Percentiles rank a stretch among this genome's conserved stretches.
Evolutionary conservation across 2,888 invertebrate genomes (phyloP).

Genomic region (Chrysomela aeneicollis): DNA sequence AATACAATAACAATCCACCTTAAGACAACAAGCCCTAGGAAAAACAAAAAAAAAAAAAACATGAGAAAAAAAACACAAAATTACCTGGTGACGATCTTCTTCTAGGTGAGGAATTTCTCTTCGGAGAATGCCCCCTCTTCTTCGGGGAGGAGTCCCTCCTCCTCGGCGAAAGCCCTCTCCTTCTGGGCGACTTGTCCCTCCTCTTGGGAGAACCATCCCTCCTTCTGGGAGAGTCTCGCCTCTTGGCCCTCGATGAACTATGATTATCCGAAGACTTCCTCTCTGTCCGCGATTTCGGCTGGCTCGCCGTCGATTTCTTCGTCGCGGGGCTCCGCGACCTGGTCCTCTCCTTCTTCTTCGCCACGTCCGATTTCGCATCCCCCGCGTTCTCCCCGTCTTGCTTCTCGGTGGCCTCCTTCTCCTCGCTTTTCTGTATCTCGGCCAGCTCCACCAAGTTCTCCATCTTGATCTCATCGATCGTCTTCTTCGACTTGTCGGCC

Average conservation of each 20-base stretch:
- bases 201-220: slow-evolving; percentile 26
- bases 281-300: slow-evolving; percentile 12
- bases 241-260: slow-evolving; percentile 29
- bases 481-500: slow-evolving; percentile 40
- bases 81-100: slow-evolving; percentile 25
- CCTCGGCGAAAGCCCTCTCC: slow-evolving; percentile 28
- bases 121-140: slow-evolving; percentile 33
- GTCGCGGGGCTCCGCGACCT: slow-evolving; percentile 18
- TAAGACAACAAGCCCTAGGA: no score
- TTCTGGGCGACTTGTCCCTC: slow-evolving; percentile 26
- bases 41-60: no score
- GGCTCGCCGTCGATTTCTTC: neutral
- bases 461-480: slow-evolving; percentile 39
- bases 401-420: neutral
- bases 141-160: slow-evolving; percentile 32
- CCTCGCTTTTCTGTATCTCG: slow-evolving; percentile 1
- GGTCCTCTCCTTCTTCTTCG: slow-evolving; percentile 19
- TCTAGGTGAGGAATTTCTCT: slow-evolving; percentile 24
- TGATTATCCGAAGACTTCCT: slow-evolving; percentile 22
- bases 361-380: neutral
- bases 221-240: slow-evolving; percentile 17
- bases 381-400: slow-evolving; percentile 4
- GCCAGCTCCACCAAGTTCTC: slow-evolving; percentile 12
- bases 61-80: neutral
- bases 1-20: no score